These are phyloP conservation scores for Macquaria australasica DNA, from an alignment of 2,113 vertebrate species.

Conservation along the genomic window DNA sequence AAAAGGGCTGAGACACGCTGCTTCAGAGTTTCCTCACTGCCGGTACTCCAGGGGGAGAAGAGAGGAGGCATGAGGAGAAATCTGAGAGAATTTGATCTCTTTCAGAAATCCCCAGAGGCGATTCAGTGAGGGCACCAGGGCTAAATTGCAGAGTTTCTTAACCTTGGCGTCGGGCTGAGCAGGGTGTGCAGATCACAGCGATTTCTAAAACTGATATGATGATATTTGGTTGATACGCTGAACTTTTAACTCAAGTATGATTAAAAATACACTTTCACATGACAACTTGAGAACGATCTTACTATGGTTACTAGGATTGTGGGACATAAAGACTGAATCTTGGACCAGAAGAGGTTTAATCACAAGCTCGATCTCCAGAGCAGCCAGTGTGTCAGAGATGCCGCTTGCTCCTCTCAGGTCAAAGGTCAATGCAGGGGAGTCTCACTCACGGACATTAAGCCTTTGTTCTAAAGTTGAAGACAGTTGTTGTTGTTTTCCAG, in stretches of 20 bases:
- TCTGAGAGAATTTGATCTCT: slow-evolving; percentile 17
- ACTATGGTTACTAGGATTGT: no score
- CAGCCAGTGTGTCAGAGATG: neutral
- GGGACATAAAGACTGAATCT: neutral
- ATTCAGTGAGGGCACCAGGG: neutral
- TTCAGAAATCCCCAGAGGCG: slow-evolving; percentile 14
- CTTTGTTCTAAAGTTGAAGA: rapidly evolving
- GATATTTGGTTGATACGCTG: neutral
- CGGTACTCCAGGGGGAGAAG: neutral
- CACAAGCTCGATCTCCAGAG: neutral
- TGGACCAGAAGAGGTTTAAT: neutral
- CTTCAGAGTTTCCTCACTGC: slow-evolving; percentile 13
- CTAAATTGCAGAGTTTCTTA: slow-evolving; percentile 11
- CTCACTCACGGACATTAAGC: neutral
- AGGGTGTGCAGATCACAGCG: neutral
- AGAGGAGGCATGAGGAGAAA: slow-evolving; percentile 10
- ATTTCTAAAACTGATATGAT: neutral
- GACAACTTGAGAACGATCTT: no score
- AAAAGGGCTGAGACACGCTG: slow-evolving; percentile 31
- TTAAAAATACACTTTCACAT: no score
- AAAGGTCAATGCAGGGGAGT: neutral
- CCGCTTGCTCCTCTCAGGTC: neutral
- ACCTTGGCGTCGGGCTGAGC: neutral
- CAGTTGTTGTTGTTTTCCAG: slow-evolving; percentile 80
- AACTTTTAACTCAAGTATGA: neutral